Conservation (phyloP, 2,113 vertebrate species). For the Coturnix japonica region DNA sequence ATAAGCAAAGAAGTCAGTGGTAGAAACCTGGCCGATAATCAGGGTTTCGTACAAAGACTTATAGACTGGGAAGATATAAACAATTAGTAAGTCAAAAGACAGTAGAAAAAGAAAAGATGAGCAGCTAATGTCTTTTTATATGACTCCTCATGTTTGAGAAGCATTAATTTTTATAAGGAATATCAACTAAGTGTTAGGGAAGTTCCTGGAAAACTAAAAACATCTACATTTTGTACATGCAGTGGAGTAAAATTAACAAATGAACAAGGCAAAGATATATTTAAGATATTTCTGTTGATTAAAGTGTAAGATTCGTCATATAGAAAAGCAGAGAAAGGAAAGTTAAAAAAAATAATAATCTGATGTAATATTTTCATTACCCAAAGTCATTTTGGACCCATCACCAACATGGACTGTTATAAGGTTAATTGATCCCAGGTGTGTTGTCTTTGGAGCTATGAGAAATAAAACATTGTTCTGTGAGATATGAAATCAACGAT, state of each 20-base stretch:
- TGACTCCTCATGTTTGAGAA: neutral
- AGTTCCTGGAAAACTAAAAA: conserved; percentile 1
- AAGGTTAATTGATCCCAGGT: conserved; percentile 67
- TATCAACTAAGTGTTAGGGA: neutral
- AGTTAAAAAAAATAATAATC: conserved; percentile 34
- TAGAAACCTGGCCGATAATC: neutral
- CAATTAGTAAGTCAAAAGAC: neutral
- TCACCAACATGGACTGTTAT: conserved; percentile 69
- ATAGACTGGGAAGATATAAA: neutral
- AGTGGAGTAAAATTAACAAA: neutral
- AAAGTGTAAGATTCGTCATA: neutral
- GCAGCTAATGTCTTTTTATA: neutral
- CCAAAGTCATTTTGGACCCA: conserved; percentile 58
- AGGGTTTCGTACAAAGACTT: neutral
- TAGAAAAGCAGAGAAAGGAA: conserved; percentile 33
- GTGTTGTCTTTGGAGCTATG: conserved; percentile 62
- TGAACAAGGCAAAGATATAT: neutral
- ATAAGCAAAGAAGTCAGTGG: neutral
- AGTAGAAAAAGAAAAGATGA: neutral
- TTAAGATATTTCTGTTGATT: neutral
- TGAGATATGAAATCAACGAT: conserved; percentile 11
- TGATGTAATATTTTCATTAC: conserved; percentile 47
- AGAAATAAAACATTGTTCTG: conserved; percentile 59
- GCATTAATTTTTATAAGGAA: neutral
- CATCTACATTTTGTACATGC: neutral